Evolutionary conservation across 2,113 vertebrate genomes (phyloP).

Genomic region (Oncorhynchus gorbuscha): DNA sequence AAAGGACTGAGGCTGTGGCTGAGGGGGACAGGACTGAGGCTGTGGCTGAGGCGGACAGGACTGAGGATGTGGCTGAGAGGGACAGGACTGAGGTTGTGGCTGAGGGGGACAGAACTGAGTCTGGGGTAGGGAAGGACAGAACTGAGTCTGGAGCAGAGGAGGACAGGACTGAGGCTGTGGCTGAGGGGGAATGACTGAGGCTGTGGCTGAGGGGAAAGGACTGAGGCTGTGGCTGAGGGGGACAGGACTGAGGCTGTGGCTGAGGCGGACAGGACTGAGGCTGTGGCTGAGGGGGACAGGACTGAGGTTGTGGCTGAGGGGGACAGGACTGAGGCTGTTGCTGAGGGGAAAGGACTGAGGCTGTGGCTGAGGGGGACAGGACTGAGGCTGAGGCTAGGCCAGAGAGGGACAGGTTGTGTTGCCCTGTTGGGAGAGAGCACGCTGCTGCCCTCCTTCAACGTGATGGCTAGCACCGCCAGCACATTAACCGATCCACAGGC

Average conservation of each 20-base stretch:
- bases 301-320: too few relatives aligned
- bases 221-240: slow-evolving; percentile 26
- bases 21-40: not conserved
- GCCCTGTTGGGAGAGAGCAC: slow-evolving; percentile 46
- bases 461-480: slow-evolving; percentile 53
- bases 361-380: slow-evolving; percentile 57
- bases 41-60: slow-evolving; percentile 21
- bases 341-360: not conserved
- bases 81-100: too few relatives aligned
- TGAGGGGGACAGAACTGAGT: too few relatives aligned
- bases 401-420: slow-evolving; percentile 60
- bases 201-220: not conserved
- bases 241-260: slow-evolving; percentile 2
- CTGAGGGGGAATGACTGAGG: not conserved
- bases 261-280: not conserved
- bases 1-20: not conserved
- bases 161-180: too few relatives aligned
- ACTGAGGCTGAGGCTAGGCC: slow-evolving; percentile 8
- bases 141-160: slow-evolving; percentile 14
- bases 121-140: not conserved
- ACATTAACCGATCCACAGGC: slow-evolving; percentile 57
- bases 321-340: not conserved
- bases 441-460: slow-evolving; percentile 47
- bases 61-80: too few relatives aligned
- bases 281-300: too few relatives aligned